Base-by-base conservation (phyloP, 2,113 vertebrate species). In the Anoplopoma fimbria region DNA sequence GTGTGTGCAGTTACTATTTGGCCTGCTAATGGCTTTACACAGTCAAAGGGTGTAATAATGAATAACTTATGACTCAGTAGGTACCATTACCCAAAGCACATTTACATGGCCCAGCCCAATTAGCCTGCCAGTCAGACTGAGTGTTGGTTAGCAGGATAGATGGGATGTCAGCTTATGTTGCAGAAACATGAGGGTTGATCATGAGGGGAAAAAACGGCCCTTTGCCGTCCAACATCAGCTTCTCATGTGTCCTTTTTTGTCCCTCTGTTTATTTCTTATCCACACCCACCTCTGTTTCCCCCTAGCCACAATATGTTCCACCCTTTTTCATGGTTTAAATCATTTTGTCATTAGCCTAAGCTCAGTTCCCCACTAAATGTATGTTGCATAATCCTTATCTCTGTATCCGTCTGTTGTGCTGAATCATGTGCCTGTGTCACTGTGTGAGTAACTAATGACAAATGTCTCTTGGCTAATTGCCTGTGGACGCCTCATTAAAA, bases 101-200 rank as follows among this genome's bases (percentile, higher is more conserved):
- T 65, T 75, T 75, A 65, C 58, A 75, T 65, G n/a, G 33, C 57
- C 69, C 60, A 25, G 64, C 70, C 7, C 9, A 75, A 70, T 70
- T 75, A 82, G 40, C 34, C 17, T 21, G 6, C 3, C 40, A 55
- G 27, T 55, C 7, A 17, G 10, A 19, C 13, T 34, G 38, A 53
- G 19, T 47, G n/a, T 29, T 34, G 0, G 15, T 17, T 21, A 5
- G 36, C 29, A 4, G n/a, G 61, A 47, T 57, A 40, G 53, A 49
- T 4, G n/a, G 14, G 13, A 29, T 62, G 63, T 19, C 57, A 57
- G 55, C 25, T 57, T 47, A 51, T 51, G 21, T 23, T 53, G 51
- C 53, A 45, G 40, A 69, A 36, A 58, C 75, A 33, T 45, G 34
- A 82, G 38, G 21, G 14, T 29, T 29, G 38, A 29, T 62, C 33